Percentiles rank a stretch among this genome's conserved stretches.
Evolutionary conservation across 2,797 vertebrate species (phyloP).

Genomic region (Mus spretus): DNA sequence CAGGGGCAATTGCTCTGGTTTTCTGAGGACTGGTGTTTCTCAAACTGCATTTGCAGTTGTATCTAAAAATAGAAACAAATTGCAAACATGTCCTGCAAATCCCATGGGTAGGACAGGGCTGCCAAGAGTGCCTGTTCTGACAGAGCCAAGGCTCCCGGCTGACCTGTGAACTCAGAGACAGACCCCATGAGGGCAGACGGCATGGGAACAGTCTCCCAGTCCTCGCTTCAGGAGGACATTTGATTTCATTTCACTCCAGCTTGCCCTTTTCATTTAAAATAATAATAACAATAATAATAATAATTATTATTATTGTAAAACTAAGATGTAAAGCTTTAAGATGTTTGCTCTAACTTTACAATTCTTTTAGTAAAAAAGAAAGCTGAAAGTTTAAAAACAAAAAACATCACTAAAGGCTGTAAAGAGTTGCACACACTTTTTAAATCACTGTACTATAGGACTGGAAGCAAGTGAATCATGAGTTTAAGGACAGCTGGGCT

Average conservation of each 20-base stretch:
- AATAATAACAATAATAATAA: background rate
- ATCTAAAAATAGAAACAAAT: constrained; percentile 84
- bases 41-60: constrained; percentile 77
- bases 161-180: constrained; percentile 55
- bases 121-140: constrained; percentile 52
- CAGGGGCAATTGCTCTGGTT: constrained; percentile 62
- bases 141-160: constrained; percentile 69
- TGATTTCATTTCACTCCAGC: background rate
- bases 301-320: background rate
- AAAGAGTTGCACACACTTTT: background rate
- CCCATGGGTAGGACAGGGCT: constrained; percentile 72
- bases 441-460: background rate
- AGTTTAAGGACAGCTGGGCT: background rate
- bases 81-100: constrained; percentile 74
- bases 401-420: background rate
- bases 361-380: constrained; percentile 3
- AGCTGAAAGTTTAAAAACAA: background rate
- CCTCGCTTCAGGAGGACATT: background rate
- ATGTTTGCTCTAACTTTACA: constrained; percentile 22
- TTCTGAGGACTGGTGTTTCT: constrained; percentile 73
- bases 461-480: background rate
- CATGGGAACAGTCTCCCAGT: constrained; percentile 75
- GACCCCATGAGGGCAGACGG: constrained; percentile 49
- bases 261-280: constrained; percentile 11
- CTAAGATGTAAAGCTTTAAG: constrained; percentile 15